These are phyloP conservation scores for Serilophus lunatus DNA, from an alignment of 2,113 vertebrate species.

Conservation along the genomic window DNA sequence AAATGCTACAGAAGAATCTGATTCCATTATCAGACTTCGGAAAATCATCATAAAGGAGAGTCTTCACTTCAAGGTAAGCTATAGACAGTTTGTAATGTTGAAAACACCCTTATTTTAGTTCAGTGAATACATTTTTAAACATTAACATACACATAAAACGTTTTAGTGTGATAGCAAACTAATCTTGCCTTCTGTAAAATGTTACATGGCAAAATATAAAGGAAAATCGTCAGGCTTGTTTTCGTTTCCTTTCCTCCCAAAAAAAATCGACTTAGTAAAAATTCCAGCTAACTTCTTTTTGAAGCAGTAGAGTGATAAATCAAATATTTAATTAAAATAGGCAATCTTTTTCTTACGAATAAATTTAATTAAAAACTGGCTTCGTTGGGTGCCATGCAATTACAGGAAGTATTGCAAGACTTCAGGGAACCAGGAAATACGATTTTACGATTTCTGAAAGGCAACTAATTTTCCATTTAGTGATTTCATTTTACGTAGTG, in stretches of 20 bases:
- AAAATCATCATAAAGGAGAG: constrained; percentile 87
- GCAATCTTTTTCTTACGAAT: background rate
- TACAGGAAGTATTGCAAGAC: background rate
- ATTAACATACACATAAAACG: background rate
- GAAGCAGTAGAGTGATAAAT: background rate
- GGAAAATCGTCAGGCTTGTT: background rate
- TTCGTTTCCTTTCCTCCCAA: background rate
- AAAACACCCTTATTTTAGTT: background rate
- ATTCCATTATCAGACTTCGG: constrained; percentile 83
- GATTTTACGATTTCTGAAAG: background rate
- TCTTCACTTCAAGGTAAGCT: constrained; percentile 86
- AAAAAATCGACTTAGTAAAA: background rate
- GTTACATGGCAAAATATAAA: background rate
- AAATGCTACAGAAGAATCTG: constrained; percentile 84
- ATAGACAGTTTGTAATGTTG: background rate
- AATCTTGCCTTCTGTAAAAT: background rate
- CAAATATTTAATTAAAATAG: background rate
- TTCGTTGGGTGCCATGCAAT: background rate
- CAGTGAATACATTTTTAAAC: background rate
- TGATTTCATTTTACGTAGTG: background rate
- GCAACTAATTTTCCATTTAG: background rate
- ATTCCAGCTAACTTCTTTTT: background rate
- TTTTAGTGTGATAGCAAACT: background rate
- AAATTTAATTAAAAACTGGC: background rate
- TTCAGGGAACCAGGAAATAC: background rate